Conservation (phyloP, 1,140 invertebrate genomes). For the Drosophila eugracilis region DNA sequence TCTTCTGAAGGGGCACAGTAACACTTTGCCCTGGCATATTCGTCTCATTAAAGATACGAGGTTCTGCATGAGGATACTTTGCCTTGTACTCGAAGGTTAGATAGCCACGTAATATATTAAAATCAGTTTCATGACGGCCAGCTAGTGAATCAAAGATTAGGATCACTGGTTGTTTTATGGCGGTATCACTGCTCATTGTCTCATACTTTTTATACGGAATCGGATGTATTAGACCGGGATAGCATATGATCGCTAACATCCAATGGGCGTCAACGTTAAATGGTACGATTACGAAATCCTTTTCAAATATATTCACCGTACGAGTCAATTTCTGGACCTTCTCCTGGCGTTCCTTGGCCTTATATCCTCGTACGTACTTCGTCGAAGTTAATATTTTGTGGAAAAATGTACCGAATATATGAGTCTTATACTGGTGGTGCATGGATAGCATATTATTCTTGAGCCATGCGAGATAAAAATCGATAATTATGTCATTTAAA, state of each 20-base stretch:
- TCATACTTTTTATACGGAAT: conserved; percentile 85
- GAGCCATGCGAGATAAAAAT: conserved; percentile 98
- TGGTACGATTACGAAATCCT: conserved; percentile 98
- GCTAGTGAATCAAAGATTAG: conserved; percentile 97
- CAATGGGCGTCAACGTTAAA: conserved; percentile 99
- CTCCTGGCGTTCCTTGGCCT: conserved; percentile 93
- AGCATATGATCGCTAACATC: conserved; percentile 98
- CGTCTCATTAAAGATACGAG: conserved; percentile 89
- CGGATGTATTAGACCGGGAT: conserved; percentile 90
- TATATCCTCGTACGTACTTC: conserved; percentile 88
- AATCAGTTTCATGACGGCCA: conserved; percentile 92
- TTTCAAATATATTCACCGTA: conserved; percentile 97
- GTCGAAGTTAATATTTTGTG: conserved; percentile 93
- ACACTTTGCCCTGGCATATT: conserved; percentile 93
- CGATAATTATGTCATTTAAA: conserved; percentile 98
- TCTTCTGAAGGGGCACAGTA: conserved; percentile 98
- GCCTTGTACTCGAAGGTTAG: conserved; percentile 94
- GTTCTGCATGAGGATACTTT: conserved; percentile 86
- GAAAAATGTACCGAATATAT: conserved; percentile 98
- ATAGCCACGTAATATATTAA: conserved; percentile 95
- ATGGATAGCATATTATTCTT: conserved; percentile 90
- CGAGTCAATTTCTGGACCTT: conserved; percentile 98
- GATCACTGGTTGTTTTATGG: conserved; percentile 90
- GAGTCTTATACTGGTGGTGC: conserved; percentile 91
- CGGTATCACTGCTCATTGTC: neutral